Evolutionary conservation across 2,113 vertebrate species (phyloP).

Genomic region (Felis chaus): DNA sequence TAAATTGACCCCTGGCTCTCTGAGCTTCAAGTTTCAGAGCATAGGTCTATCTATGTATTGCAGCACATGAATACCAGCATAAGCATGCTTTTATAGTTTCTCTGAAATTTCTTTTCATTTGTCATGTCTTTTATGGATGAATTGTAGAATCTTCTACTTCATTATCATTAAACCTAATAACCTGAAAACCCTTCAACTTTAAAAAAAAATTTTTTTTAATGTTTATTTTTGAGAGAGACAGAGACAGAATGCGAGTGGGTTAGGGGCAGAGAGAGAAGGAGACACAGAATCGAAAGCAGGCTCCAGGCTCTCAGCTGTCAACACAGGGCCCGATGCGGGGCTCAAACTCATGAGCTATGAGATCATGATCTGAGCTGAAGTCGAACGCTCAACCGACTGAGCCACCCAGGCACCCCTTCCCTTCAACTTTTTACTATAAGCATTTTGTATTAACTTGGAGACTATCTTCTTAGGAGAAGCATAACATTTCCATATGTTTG

Average conservation of each 20-base stretch:
- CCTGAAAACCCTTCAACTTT: neutral
- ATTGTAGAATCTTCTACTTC: neutral
- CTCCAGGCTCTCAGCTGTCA: too few relatives aligned
- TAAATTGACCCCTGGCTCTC: neutral
- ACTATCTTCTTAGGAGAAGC: neutral
- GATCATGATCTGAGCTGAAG: too few relatives aligned
- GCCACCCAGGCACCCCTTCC: too few relatives aligned
- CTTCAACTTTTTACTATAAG: neutral
- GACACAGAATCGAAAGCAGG: too few relatives aligned
- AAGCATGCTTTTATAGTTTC: neutral
- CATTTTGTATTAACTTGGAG: neutral
- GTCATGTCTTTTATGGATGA: neutral
- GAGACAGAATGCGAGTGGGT: too few relatives aligned
- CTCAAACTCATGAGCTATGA: too few relatives aligned
- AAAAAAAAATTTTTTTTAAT: too few relatives aligned
- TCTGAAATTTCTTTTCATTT: neutral
- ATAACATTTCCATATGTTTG: neutral
- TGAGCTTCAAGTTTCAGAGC: neutral
- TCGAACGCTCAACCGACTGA: too few relatives aligned
- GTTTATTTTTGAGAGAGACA: too few relatives aligned
- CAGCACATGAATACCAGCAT: fast-evolving
- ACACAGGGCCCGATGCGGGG: too few relatives aligned
- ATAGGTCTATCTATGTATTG: neutral
- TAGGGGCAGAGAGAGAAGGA: too few relatives aligned
- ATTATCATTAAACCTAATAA: neutral